phyloP scores from a whole-genome alignment of 2,113 vertebrate species.

The Ophiodon elongatus region DNA sequence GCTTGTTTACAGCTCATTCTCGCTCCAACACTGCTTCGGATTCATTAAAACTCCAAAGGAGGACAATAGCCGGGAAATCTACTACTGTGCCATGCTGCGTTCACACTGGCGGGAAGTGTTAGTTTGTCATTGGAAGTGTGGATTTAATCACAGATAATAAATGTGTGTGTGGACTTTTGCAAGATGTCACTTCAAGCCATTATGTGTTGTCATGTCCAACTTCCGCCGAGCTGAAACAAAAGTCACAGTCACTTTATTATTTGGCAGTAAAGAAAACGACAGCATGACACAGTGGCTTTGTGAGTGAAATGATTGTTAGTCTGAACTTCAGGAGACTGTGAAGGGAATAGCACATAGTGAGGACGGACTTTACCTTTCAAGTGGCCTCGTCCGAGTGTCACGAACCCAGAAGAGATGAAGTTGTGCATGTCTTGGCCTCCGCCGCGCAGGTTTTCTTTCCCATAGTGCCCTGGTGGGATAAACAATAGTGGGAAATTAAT shows the following conservation, averaged over 20 bases:
- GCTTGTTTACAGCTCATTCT: conserved; percentile 46
- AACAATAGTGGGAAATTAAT: not conserved
- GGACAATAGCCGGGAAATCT: conserved; percentile 33
- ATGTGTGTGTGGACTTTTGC: conserved; percentile 36
- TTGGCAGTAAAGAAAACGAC: conserved; percentile 45
- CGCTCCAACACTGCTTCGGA: conserved; percentile 5
- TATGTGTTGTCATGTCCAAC: conserved; percentile 29
- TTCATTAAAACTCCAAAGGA: conserved; percentile 29
- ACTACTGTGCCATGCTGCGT: conserved; percentile 21
- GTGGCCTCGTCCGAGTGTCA: conserved; percentile 95
- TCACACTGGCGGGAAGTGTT: conserved; percentile 46
- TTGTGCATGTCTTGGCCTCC: conserved; percentile 95
- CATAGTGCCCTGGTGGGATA: conserved; percentile 89
- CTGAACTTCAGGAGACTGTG: not conserved
- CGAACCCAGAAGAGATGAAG: conserved; percentile 98
- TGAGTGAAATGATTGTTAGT: conserved; percentile 9
- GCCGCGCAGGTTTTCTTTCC: conserved; percentile 92
- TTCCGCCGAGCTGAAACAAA: conserved; percentile 45
- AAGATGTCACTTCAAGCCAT: conserved; percentile 67
- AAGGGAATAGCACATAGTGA: not conserved
- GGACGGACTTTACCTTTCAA: conserved; percentile 91
- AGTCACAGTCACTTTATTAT: conserved; percentile 22
- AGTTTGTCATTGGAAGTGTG: conserved; percentile 53
- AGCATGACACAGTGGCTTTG: conserved; percentile 34
- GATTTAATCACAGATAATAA: conserved; percentile 59